Conservation (phyloP, 2,888 invertebrate species). For the Lysandra bellargus region DNA sequence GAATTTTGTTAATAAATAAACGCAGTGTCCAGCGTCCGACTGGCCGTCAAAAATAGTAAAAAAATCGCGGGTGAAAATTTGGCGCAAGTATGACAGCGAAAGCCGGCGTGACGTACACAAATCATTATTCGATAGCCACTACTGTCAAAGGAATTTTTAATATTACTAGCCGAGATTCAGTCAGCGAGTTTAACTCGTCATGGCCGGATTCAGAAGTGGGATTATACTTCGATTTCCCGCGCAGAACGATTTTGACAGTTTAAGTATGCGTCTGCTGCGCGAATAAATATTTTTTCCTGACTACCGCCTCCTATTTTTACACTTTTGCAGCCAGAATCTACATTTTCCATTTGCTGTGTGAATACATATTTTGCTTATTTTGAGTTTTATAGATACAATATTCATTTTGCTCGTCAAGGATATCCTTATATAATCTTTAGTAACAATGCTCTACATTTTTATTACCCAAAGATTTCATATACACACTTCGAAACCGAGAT, state of each 20-base stretch:
- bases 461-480: background rate
- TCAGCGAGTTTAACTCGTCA: slow-evolving; percentile 58
- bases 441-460: background rate
- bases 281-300: background rate
- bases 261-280: slow-evolving; percentile 46
- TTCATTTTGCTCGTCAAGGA: background rate
- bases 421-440: too few species aligned
- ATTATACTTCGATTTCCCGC: slow-evolving; percentile 50
- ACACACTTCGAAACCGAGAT: background rate
- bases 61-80: slow-evolving; percentile 68
- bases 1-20: slow-evolving; percentile 81
- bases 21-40: slow-evolving; percentile 68
- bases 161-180: slow-evolving; percentile 66
- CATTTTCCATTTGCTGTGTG: background rate
- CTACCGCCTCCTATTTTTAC: background rate
- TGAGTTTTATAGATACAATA: background rate
- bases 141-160: slow-evolving; percentile 77
- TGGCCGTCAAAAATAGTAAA: slow-evolving; percentile 65
- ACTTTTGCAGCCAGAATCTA: background rate
- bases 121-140: slow-evolving; percentile 72
- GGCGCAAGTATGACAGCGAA: slow-evolving; percentile 75
- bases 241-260: slow-evolving; percentile 52
- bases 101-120: slow-evolving; percentile 67
- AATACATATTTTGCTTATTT: background rate
- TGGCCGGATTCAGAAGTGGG: slow-evolving; percentile 47